These are phyloP conservation scores for Parnassius glacialis DNA, from an alignment of 2,888 invertebrate genomes.

Conservation along the genomic window DNA sequence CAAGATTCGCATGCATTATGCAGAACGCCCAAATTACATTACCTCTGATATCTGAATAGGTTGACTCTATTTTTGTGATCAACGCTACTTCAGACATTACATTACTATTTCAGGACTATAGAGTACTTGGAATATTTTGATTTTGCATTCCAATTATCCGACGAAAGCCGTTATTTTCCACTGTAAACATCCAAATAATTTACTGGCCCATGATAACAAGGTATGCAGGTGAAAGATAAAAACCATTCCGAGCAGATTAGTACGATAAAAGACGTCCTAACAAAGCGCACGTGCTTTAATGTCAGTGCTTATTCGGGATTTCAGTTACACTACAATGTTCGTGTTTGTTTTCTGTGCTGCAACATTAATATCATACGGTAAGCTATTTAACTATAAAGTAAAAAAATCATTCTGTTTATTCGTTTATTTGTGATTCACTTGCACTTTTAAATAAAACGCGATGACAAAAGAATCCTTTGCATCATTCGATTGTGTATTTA, in stretches of 20 bases:
- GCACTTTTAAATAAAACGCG: slow-evolving; percentile 5
- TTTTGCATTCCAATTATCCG: slow-evolving; percentile 28
- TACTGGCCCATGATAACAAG: slow-evolving; percentile 60
- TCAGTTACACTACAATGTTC: slow-evolving; percentile 45
- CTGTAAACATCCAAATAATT: slow-evolving; percentile 57
- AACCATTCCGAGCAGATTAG: slow-evolving; percentile 56
- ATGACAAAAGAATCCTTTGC: slow-evolving; percentile 12
- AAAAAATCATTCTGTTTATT: slow-evolving; percentile 26
- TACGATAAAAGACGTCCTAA: slow-evolving; percentile 53
- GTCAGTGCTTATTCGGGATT: slow-evolving; percentile 30
- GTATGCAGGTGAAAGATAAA: slow-evolving; percentile 53
- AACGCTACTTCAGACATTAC: slow-evolving; percentile 8
- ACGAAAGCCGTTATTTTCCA: slow-evolving; percentile 45
- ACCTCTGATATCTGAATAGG: slow-evolving; percentile 33
- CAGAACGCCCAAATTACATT: slow-evolving; percentile 19
- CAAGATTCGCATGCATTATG: slow-evolving; percentile 8
- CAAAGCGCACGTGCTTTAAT: slow-evolving; percentile 42
- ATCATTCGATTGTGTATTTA: slow-evolving; percentile 24
- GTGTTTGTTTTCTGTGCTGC: slow-evolving; percentile 48
- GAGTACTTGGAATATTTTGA: slow-evolving; percentile 36
- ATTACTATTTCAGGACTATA: slow-evolving; percentile 32
- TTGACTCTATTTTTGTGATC: background rate
- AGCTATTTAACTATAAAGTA: slow-evolving; percentile 35
- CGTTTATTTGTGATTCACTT: slow-evolving; percentile 9
- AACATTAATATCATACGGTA: slow-evolving; percentile 56